Evolutionary conservation across 2,113 vertebrate genomes (phyloP), one percentile per base, ranked within the genome.

Genomic region (Bungarus multicinctus): DNA sequence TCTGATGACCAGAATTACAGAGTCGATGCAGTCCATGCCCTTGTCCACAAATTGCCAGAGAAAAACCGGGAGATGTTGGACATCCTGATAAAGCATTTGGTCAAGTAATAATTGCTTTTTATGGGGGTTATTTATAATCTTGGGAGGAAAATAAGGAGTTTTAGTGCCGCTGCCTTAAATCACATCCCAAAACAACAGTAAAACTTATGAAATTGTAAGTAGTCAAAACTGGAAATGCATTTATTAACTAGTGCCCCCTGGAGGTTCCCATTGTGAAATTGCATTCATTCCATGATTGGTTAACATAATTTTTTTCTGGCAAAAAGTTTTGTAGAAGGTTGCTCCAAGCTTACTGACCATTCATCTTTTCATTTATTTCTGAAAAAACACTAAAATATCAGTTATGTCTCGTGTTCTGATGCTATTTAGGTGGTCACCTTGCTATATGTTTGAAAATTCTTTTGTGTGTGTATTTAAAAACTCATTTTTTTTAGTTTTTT

Each of bases 1-100:
- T 99, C 99, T 0, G 99, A 99, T 96, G 99, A 99, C 96, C 99
- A 99, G 94, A 99, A 99, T 96, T 99, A 99, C 97, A 97, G 99
- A 93, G 98, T 99, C 90, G 98, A 99, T 95, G 98, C 98, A 2
- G 98, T 99, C 55, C 99, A 99, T 23, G 98, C 98, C 0, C 95
- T 99, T 96, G 98, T 99, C 87, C 98, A 99, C 95, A 99, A 98
- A 95, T 97, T 99, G 90, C 99, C 99, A 0, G 98, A 99, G 91
- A 99, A 98, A 96, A 99, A 99, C 97, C 98, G 98, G 95, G 98
- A 99, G 97, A 99, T 99, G 99, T 98, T 99, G 98, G 99, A 99
- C 97, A 97, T 99, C 94, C 97, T 99, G 93, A 98, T 99, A 95
- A 98, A 98, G 96, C 99, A 99, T 96, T 98, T 99, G 81, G 98